A percentile compares a stretch with the other conserved stretches of the same genome.
Conservation (phyloP, 2,888 invertebrate genomes). For the Diadromus collaris region DNA sequence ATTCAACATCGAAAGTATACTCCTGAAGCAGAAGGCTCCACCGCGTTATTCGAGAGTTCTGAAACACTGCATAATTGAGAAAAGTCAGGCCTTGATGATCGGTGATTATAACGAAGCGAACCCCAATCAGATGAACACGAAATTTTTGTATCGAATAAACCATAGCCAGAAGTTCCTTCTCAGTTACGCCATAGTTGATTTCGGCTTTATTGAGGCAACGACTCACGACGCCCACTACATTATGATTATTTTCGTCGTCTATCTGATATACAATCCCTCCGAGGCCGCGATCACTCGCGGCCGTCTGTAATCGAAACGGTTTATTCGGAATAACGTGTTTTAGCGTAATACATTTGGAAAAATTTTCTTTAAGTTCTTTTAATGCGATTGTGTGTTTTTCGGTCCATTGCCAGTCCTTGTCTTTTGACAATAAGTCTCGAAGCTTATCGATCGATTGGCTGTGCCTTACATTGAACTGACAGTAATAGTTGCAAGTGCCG, state of each 20-base stretch:
- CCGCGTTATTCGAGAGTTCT: background rate
- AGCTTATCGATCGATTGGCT: conserved; percentile 25
- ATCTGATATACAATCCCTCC: conserved; percentile 58
- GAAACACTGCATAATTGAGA: background rate
- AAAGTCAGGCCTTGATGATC: conserved; percentile 26
- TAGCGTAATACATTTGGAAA: conserved; percentile 44
- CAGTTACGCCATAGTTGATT: conserved; percentile 19
- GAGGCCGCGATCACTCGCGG: conserved; percentile 47
- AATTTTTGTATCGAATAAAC: conserved; percentile 28
- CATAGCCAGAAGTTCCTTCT: conserved; percentile 30
- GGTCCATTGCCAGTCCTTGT: conserved; percentile 59
- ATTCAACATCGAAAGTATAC: conserved; percentile 46
- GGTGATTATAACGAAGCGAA: conserved; percentile 13
- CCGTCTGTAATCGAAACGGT: conserved; percentile 53
- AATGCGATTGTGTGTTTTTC: conserved; percentile 39
- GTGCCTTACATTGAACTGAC: conserved; percentile 26
- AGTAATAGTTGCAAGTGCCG: conserved; percentile 35
- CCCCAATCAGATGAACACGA: conserved; percentile 6
- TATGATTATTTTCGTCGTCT: conserved; percentile 16
- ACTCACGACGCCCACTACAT: conserved; percentile 30
- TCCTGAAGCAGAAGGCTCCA: background rate
- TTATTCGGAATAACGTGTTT: conserved; percentile 27
- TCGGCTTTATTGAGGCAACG: conserved; percentile 13
- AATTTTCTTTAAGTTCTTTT: conserved; percentile 32
- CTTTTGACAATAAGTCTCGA: conserved; percentile 57